phyloP scores from a whole-genome alignment of 2,888 invertebrate genomes.

The Plusia festucae region DNA sequence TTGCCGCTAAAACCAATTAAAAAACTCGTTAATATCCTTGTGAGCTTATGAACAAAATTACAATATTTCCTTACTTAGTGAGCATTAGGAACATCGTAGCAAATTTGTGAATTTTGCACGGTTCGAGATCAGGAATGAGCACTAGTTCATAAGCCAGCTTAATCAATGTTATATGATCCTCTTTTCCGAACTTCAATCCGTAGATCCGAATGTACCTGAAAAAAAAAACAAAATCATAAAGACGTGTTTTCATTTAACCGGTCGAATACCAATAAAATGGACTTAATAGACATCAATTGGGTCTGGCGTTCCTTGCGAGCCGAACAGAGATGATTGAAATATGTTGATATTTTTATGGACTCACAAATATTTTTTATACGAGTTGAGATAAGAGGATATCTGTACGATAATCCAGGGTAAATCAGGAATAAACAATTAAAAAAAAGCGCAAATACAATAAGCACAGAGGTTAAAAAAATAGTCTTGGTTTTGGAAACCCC shows the following conservation, averaged over 20 bases:
- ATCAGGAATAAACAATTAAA: too few species aligned
- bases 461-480: too few species aligned
- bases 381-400: too few species aligned
- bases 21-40: neutral
- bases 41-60: too few species aligned
- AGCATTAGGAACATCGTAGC: constrained; percentile 91
- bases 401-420: too few species aligned
- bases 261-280: neutral
- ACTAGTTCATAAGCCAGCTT: constrained; percentile 94
- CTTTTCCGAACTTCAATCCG: constrained; percentile 96
- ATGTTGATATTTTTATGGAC: too few species aligned
- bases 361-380: too few species aligned
- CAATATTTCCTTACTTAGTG: constrained; percentile 91
- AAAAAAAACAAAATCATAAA: too few species aligned
- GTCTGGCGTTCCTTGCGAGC: neutral
- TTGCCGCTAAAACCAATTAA: neutral
- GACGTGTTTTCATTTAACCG: too few species aligned
- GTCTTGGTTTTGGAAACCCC: too few species aligned
- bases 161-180: constrained; percentile 95
- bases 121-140: constrained; percentile 93
- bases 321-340: neutral
- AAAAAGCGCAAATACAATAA: too few species aligned
- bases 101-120: constrained; percentile 92
- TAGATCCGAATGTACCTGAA: constrained; percentile 95
- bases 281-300: neutral